Conservation (phyloP, 1,140 invertebrate genomes). For the Philotrypesis tridentata region DNA sequence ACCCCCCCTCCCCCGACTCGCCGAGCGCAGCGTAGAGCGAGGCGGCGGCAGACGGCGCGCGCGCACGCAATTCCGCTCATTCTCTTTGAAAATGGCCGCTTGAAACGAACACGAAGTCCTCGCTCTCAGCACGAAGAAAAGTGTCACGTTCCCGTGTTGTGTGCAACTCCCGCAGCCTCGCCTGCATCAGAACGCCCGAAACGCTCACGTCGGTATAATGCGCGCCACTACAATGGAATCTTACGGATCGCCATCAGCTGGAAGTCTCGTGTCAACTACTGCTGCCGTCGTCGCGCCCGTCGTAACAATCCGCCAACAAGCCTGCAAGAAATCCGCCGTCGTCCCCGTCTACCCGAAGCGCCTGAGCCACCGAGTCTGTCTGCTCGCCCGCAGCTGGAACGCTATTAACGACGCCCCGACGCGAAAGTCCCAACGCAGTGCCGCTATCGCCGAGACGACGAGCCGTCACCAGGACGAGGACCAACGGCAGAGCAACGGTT, state of each 20-base stretch:
- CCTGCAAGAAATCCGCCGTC: too few relatives aligned
- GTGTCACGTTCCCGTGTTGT: constrained; percentile 23
- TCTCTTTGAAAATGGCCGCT: constrained; percentile 60
- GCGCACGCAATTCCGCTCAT: not conserved
- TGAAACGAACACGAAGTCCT: constrained; percentile 49
- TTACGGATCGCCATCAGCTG: constrained; percentile 49
- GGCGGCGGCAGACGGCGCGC: too few relatives aligned
- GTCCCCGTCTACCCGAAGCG: too few relatives aligned
- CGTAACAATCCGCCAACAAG: too few relatives aligned
- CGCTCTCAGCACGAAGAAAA: not conserved
- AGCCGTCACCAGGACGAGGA: not conserved
- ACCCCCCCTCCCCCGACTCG: too few relatives aligned
- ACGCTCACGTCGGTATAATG: constrained; percentile 45
- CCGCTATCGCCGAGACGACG: not conserved
- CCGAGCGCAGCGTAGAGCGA: too few relatives aligned
- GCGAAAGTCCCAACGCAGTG: not conserved
- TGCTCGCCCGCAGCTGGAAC: constrained; percentile 12
- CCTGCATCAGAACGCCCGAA: not conserved
- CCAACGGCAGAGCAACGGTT: not conserved
- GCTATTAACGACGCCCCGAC: not conserved
- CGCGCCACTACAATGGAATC: constrained; percentile 60
- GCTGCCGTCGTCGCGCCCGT: too few relatives aligned
- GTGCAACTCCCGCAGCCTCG: too few relatives aligned
- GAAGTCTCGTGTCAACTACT: too few relatives aligned
- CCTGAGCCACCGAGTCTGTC: not conserved